These are phyloP conservation scores for Tricholauxania praeusta DNA, from an alignment of 2,888 invertebrate genomes.

Conservation along the genomic window DNA sequence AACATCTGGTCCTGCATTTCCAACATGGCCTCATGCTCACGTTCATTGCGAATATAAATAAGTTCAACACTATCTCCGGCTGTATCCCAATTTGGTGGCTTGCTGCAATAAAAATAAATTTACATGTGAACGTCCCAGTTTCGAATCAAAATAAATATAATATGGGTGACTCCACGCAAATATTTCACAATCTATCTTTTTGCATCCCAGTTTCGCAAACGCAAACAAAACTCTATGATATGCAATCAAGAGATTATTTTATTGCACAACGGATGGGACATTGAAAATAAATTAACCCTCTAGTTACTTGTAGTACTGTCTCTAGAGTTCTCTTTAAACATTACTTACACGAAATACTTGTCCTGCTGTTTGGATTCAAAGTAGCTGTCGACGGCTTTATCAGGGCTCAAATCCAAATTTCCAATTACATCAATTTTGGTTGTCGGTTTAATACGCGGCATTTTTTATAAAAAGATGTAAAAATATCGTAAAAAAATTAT, in stretches of 20 bases:
- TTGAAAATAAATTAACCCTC: too few species aligned
- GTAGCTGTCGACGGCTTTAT: conserved; percentile 60
- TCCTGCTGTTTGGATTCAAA: conserved; percentile 63
- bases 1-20: conserved; percentile 60
- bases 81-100: conserved; percentile 66
- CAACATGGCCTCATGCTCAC: conserved; percentile 61
- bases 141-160: too few species aligned
- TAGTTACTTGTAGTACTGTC: too few species aligned
- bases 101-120: conserved; percentile 50
- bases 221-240: too few species aligned
- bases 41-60: conserved; percentile 61
- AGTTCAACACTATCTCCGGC: conserved; percentile 64
- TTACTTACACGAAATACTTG: conserved; percentile 60
- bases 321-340: background rate
- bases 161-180: too few species aligned
- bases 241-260: too few species aligned
- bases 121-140: background rate
- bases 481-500: conserved; percentile 17
- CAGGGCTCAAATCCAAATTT: conserved; percentile 62
- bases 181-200: too few species aligned
- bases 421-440: conserved; percentile 64
- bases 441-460: conserved; percentile 65
- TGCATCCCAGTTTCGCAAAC: too few species aligned
- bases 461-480: conserved; percentile 42
- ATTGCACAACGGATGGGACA: too few species aligned